phyloP scores from a whole-genome alignment of 2,797 vertebrate genomes.

The Enteromius afrohamiltoni region DNA sequence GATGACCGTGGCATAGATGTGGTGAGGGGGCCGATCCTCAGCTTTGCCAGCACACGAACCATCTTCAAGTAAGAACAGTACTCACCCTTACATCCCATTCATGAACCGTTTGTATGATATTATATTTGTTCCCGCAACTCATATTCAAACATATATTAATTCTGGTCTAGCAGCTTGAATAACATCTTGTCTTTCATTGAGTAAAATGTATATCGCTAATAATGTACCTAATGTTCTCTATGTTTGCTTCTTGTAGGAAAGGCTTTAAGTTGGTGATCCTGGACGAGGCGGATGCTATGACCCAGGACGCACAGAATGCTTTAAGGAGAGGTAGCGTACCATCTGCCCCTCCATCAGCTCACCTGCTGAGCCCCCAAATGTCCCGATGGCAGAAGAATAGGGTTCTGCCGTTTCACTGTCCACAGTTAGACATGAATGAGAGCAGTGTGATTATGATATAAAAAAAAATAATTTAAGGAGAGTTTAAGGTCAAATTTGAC shows the following conservation, averaged over 20 bases:
- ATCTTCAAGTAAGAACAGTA: conserved; percentile 91
- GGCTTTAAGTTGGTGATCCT: conserved; percentile 98
- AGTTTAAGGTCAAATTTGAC: neutral
- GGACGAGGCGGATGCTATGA: conserved; percentile 99
- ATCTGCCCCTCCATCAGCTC: conserved; percentile 73
- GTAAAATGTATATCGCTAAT: neutral
- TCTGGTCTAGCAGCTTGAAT: neutral
- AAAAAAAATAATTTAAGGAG: neutral
- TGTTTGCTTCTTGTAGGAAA: conserved; percentile 76
- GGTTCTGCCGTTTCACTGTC: conserved; percentile 8
- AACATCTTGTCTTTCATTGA: neutral
- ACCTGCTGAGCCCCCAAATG: conserved; percentile 71
- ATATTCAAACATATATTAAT: neutral
- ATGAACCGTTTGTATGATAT: neutral
- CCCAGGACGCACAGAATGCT: conserved; percentile 97
- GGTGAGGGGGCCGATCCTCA: conserved; percentile 91
- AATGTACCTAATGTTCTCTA: neutral
- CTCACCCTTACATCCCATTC: neutral
- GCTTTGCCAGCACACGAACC: conserved; percentile 95
- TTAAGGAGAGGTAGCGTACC: conserved; percentile 90
- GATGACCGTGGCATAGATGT: conserved; percentile 95
- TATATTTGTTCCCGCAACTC: neutral
- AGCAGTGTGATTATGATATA: neutral
- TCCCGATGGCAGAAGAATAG: conserved; percentile 56
- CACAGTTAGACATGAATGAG: conserved; percentile 9